phyloP scores from a whole-genome alignment of 2,797 vertebrate species.

The Paedocypris micromegethes region DNA sequence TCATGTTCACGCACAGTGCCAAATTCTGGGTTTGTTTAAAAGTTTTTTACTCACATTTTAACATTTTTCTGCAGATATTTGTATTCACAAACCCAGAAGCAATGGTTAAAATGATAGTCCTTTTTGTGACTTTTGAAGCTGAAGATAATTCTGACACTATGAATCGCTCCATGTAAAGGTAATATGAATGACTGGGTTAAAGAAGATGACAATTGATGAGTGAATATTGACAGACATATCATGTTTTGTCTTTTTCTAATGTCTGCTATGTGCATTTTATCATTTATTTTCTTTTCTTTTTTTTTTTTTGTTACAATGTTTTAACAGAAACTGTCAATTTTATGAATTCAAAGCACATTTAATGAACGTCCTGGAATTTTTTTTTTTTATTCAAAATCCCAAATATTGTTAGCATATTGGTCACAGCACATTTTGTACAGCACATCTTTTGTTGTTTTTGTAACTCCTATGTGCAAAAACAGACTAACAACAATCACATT shows the following conservation, averaged over 20 bases:
- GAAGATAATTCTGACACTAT: no score
- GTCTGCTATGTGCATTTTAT: not conserved
- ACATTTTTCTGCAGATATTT: slow-evolving; percentile 41
- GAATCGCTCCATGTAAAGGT: not conserved
- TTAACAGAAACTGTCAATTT: slow-evolving; percentile 6
- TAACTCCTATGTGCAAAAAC: no score
- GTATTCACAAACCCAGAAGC: slow-evolving; percentile 22
- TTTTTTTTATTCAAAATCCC: slow-evolving; percentile 10
- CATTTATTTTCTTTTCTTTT: slow-evolving; percentile 7
- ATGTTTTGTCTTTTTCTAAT: not conserved
- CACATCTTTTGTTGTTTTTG: no score
- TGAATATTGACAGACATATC: not conserved
- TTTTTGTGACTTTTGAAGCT: not conserved
- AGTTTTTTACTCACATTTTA: slow-evolving; percentile 39
- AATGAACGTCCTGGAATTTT: slow-evolving; percentile 18
- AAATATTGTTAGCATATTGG: slow-evolving; percentile 13
- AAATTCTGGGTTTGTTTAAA: slow-evolving; percentile 46
- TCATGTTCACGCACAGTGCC: slow-evolving; percentile 47
- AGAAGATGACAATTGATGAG: not conserved
- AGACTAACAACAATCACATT: no score
- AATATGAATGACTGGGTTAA: not conserved
- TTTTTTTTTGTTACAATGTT: not conserved
- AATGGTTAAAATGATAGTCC: slow-evolving; percentile 9
- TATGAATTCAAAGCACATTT: slow-evolving; percentile 24
- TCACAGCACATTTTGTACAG: no score